Conservation (phyloP, 2,888 invertebrate genomes). For the Scaptomyza tumidula region DNA sequence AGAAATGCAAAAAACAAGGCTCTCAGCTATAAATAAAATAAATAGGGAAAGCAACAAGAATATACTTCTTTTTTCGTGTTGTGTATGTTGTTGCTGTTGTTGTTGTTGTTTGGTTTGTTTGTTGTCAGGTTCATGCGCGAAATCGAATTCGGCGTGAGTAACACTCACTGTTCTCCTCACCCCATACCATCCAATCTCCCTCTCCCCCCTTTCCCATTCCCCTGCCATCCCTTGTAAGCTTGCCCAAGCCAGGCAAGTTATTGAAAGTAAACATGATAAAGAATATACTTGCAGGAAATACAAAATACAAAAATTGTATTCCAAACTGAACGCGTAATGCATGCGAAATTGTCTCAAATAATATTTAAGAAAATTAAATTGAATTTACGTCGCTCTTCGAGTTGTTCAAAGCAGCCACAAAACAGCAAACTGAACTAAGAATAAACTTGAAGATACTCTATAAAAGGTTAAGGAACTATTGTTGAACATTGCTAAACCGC, state of each 20-base stretch:
- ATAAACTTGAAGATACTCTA: conserved; percentile 6
- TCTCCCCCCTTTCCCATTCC: neutral
- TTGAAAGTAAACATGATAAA: conserved; percentile 81
- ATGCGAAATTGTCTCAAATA: conserved; percentile 79
- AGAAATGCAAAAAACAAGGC: conserved; percentile 62
- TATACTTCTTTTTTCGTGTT: conserved; percentile 16
- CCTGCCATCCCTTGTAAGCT: neutral
- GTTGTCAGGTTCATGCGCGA: conserved; percentile 70
- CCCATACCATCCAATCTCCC: neutral
- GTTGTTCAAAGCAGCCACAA: conserved; percentile 11
- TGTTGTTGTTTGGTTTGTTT: conserved; percentile 30
- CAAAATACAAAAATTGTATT: conserved; percentile 60
- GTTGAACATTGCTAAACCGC: too few relatives aligned
- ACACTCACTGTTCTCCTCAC: neutral
- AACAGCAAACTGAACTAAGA: neutral
- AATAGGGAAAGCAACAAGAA: conserved; percentile 70
- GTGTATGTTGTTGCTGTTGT: conserved; percentile 24
- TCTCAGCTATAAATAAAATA: conserved; percentile 78
- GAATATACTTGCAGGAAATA: conserved; percentile 59
- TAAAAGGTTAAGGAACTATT: neutral
- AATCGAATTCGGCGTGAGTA: conserved; percentile 56
- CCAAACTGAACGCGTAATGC: conserved; percentile 67
- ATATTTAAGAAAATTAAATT: conserved; percentile 81
- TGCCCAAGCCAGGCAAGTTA: conserved; percentile 61
- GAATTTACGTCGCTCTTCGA: conserved; percentile 66